These are phyloP conservation scores for Ploceus nigricollis DNA, from an alignment of 2,113 vertebrate species.

Conservation along the genomic window DNA sequence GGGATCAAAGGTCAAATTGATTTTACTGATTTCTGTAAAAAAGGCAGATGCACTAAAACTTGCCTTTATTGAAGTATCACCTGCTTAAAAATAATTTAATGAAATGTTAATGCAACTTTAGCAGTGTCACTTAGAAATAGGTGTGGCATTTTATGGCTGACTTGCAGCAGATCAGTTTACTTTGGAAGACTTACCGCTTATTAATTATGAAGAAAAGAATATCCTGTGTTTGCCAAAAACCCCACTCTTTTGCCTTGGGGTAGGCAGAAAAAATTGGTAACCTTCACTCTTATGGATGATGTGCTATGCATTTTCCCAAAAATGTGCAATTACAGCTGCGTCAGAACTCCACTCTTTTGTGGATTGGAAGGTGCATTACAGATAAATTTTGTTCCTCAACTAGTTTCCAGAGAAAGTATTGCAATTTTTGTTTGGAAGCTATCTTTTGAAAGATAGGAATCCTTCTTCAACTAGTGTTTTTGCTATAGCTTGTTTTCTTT, in stretches of 20 bases:
- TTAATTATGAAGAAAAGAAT: background rate
- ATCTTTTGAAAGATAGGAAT: background rate
- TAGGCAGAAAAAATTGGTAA: background rate
- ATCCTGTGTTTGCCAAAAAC: accelerated
- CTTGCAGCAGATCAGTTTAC: background rate
- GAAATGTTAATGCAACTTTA: background rate
- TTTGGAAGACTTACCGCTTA: background rate
- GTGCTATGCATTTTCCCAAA: background rate
- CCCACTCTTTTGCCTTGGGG: background rate
- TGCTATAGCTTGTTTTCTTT: background rate
- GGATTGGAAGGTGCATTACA: background rate
- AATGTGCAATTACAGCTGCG: background rate
- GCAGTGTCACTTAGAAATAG: background rate
- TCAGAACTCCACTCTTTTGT: background rate
- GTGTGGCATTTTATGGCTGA: background rate
- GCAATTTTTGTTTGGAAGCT: background rate
- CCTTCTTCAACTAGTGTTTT: background rate
- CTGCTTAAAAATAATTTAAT: background rate
- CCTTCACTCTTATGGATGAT: background rate
- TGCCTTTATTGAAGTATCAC: background rate
- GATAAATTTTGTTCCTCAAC: background rate
- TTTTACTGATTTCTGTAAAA: background rate
- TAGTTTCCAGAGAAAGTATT: background rate
- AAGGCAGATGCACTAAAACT: background rate
- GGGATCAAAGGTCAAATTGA: background rate